Percentiles rank a stretch among this genome's conserved stretches.
Conservation (phyloP, 1,140 invertebrate genomes). For the Magallana ariakensis region DNA sequence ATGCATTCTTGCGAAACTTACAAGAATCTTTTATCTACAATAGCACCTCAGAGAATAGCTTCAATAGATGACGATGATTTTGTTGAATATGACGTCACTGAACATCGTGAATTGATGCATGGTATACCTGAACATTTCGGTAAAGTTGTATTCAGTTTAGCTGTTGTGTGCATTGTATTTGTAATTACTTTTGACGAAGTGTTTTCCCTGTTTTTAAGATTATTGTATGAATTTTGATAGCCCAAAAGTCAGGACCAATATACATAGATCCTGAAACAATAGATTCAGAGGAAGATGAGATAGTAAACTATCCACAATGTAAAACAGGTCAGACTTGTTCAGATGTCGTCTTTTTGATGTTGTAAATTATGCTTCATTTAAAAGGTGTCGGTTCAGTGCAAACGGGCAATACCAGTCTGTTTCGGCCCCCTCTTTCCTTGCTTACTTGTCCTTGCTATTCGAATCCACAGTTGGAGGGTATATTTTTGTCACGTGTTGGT, state of each 20-base stretch:
- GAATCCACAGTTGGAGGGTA: no score
- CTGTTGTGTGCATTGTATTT: conserved; percentile 13
- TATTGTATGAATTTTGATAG: conserved; percentile 48
- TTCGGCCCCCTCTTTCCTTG: neutral
- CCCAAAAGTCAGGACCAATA: conserved; percentile 62
- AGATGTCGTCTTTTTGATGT: conserved; percentile 23
- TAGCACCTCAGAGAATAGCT: conserved; percentile 54
- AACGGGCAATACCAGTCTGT: neutral
- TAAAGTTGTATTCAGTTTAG: conserved; percentile 43
- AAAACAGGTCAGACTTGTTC: conserved; percentile 36
- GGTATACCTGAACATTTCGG: conserved; percentile 66
- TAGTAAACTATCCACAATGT: conserved; percentile 56
- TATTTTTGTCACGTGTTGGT: no score
- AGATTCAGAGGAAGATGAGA: conserved; percentile 66
- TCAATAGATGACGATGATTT: conserved; percentile 68
- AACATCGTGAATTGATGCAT: conserved; percentile 64
- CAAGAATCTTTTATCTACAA: conserved; percentile 36
- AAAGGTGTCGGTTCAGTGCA: conserved; percentile 15
- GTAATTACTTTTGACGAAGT: neutral
- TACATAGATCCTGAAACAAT: conserved; percentile 58
- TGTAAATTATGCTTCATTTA: neutral
- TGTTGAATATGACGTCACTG: conserved; percentile 64
- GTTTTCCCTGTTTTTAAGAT: neutral
- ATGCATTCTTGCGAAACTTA: neutral
- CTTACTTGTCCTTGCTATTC: neutral